These are phyloP conservation scores for Polyommatus icarus DNA, from an alignment of 2,888 invertebrate species.

Conservation along the genomic window DNA sequence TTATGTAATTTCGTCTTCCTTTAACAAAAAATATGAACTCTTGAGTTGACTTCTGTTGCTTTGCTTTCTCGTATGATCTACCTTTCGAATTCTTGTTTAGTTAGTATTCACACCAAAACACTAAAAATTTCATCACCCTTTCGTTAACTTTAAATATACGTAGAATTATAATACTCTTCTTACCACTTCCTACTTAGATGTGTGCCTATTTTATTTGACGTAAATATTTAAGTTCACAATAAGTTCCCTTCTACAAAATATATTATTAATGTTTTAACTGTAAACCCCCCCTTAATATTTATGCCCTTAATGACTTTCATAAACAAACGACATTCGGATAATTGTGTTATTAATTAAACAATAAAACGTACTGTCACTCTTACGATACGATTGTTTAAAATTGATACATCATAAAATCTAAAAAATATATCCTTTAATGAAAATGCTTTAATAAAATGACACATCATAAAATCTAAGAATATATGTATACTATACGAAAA, in stretches of 20 bases:
- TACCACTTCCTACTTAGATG: not conserved
- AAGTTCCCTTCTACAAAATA: no score
- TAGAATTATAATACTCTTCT: not conserved
- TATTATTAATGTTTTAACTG: no score
- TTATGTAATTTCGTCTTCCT: constrained; percentile 41
- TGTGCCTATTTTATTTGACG: not conserved
- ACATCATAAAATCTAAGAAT: no score
- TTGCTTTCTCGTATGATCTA: not conserved
- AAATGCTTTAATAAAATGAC: no score
- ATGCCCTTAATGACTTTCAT: no score
- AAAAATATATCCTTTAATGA: no score
- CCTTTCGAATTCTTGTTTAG: not conserved
- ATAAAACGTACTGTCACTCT: no score
- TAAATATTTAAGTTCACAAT: not conserved
- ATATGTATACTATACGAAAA: not conserved
- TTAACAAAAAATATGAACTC: constrained; percentile 37
- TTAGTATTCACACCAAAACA: constrained; percentile 2
- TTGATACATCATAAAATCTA: not conserved
- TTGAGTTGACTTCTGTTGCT: constrained; percentile 38
- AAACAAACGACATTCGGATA: no score
- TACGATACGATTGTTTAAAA: not conserved
- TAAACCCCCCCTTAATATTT: no score
- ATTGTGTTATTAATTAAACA: no score
- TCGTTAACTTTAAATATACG: not conserved
- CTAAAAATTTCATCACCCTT: constrained; percentile 25